These are phyloP conservation scores for Heliothis subflexa DNA, from an alignment of 1,140 invertebrate species.

Conservation along the genomic window DNA sequence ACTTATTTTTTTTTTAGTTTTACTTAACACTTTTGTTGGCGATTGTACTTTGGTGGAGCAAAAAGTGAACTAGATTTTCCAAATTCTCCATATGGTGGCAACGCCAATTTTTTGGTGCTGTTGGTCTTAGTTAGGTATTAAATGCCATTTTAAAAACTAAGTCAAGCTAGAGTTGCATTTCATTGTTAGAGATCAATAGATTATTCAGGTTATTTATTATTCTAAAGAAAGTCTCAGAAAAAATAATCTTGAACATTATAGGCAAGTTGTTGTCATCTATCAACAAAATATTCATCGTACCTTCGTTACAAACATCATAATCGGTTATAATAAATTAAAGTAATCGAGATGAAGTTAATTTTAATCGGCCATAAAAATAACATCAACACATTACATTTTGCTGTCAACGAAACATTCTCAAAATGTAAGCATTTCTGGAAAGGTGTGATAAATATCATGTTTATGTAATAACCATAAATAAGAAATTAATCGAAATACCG, in stretches of 20 bases:
- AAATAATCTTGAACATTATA: too few relatives aligned
- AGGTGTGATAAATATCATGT: constrained; percentile 6
- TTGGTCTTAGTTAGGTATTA: too few relatives aligned
- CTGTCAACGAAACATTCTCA: constrained; percentile 20
- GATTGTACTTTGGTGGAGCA: not conserved
- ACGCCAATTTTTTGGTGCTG: not conserved
- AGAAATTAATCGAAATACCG: not conserved
- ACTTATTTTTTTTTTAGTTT: not conserved
- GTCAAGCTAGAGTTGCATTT: too few relatives aligned
- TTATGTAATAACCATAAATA: constrained; percentile 1
- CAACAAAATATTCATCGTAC: too few relatives aligned
- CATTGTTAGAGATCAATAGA: too few relatives aligned
- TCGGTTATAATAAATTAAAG: too few relatives aligned
- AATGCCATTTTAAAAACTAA: too few relatives aligned
- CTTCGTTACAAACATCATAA: too few relatives aligned
- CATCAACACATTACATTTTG: not conserved
- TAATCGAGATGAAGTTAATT: not conserved
- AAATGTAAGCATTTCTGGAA: constrained; percentile 1
- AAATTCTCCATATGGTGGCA: not conserved
- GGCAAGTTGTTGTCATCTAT: too few relatives aligned
- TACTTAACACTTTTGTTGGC: not conserved
- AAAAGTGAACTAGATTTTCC: constrained; percentile 19
- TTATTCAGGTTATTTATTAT: too few relatives aligned
- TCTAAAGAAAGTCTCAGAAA: too few relatives aligned
- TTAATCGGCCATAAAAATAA: constrained; percentile 4